Conservation (phyloP, 2,888 invertebrate genomes). For the Himalopsyche tibetana region DNA sequence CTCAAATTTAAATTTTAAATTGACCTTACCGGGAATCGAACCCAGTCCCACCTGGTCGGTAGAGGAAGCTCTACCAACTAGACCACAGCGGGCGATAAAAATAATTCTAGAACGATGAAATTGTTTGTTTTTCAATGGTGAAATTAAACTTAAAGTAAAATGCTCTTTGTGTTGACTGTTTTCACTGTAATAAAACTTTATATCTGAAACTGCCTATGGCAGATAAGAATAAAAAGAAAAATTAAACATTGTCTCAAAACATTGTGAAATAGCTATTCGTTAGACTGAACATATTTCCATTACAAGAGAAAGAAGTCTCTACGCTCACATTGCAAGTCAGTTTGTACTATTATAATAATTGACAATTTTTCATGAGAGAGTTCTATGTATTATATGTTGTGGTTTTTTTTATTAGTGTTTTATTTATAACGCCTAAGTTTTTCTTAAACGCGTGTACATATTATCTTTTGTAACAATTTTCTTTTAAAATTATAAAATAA, state of each 20-base stretch:
- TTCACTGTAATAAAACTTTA: not conserved
- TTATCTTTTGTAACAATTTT: too few relatives aligned
- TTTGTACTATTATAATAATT: constrained; percentile 8
- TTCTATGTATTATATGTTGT: not conserved
- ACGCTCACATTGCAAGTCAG: constrained; percentile 39
- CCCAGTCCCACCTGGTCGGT: too few relatives aligned
- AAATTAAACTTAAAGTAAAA: not conserved
- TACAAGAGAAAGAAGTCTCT: constrained; percentile 35
- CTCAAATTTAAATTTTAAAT: too few relatives aligned
- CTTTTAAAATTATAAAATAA: too few relatives aligned
- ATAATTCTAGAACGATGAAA: not conserved
- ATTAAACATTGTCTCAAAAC: constrained; percentile 28
- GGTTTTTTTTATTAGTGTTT: too few relatives aligned
- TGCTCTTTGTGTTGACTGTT: not conserved
- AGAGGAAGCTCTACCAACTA: too few relatives aligned
- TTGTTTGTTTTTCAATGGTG: not conserved
- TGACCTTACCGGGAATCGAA: too few relatives aligned
- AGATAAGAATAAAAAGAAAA: constrained; percentile 41
- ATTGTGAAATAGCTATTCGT: constrained; percentile 38
- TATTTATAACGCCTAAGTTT: too few relatives aligned
- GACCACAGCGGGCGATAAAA: too few relatives aligned
- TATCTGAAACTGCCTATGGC: constrained; percentile 29
- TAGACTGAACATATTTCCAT: constrained; percentile 36
- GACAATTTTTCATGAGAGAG: constrained; percentile 27
- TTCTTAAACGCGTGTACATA: too few relatives aligned